Evolutionary conservation across 2,888 invertebrate genomes (phyloP).

Genomic region (Acrocyrtus sp.): DNA sequence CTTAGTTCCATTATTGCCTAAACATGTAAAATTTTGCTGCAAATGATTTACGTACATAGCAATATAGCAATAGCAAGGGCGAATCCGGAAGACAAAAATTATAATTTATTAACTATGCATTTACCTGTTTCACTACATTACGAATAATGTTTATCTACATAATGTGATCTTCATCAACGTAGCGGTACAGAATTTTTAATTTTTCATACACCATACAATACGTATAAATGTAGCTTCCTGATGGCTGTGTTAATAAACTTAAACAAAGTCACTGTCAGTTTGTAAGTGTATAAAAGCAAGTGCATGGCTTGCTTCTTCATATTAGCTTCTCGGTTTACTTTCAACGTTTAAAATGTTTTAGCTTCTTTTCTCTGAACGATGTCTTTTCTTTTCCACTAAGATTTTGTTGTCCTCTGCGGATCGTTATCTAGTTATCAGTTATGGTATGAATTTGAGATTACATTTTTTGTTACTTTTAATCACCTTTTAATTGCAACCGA

Average conservation of each 20-base stretch:
- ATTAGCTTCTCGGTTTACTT: background rate
- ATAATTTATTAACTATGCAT: conserved; percentile 37
- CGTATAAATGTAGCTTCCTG: conserved; percentile 42
- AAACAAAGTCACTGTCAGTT: conserved; percentile 6
- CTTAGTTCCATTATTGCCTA: conserved; percentile 36
- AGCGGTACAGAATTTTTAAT: conserved; percentile 47
- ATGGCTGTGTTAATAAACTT: conserved; percentile 49
- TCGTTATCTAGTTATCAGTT: too few species aligned
- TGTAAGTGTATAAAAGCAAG: background rate
- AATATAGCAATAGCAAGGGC: background rate
- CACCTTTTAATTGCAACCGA: too few species aligned
- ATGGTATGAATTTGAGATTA: too few species aligned
- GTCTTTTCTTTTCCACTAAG: background rate
- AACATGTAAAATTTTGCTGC: conserved; percentile 1
- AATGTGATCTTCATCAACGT: conserved; percentile 43
- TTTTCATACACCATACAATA: conserved; percentile 39
- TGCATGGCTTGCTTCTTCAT: conserved; percentile 3
- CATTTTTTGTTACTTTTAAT: too few species aligned
- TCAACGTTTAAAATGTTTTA: background rate
- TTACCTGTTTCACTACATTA: conserved; percentile 32
- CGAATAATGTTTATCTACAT: too few species aligned
- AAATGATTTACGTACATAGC: background rate
- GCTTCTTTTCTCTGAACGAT: background rate
- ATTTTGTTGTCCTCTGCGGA: too few species aligned
- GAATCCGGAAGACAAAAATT: conserved; percentile 4